phyloP scores from a whole-genome alignment of 2,888 invertebrate genomes.

The Aspidiotus rigidus region DNA sequence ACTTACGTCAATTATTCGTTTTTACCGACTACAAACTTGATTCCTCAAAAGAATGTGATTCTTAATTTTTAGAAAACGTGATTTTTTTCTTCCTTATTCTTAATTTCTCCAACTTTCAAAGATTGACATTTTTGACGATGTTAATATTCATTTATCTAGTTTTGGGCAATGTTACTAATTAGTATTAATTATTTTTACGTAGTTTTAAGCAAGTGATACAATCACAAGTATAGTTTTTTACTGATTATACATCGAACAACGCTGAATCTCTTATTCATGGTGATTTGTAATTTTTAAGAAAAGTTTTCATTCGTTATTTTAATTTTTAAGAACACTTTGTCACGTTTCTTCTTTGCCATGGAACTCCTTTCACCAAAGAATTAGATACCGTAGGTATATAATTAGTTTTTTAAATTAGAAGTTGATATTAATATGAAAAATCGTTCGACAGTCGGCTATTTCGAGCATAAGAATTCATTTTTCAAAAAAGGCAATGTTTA shows the following conservation, averaged over 20 bases:
- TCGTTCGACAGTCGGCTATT: too few relatives aligned
- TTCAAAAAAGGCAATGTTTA: too few relatives aligned
- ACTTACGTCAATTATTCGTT: not conserved
- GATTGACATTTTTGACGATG: not conserved
- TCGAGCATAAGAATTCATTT: too few relatives aligned
- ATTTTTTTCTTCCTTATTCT: not conserved
- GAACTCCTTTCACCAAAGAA: too few relatives aligned
- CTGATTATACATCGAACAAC: not conserved
- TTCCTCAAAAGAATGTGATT: not conserved
- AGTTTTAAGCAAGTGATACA: not conserved
- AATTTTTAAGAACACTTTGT: not conserved
- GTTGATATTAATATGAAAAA: too few relatives aligned
- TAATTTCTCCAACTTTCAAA: not conserved
- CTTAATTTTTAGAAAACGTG: not conserved
- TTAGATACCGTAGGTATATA: too few relatives aligned
- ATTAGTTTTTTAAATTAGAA: too few relatives aligned
- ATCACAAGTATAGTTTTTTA: not conserved
- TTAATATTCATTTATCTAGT: not conserved
- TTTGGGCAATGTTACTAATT: not conserved
- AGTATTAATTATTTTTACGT: too few relatives aligned
- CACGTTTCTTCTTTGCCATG: not conserved
- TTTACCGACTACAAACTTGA: not conserved
- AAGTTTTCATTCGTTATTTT: not conserved
- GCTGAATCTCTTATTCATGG: not conserved
- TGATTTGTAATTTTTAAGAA: too few relatives aligned